phyloP scores from a whole-genome alignment of 2,888 invertebrate genomes.

The Cheilosia impressa region DNA sequence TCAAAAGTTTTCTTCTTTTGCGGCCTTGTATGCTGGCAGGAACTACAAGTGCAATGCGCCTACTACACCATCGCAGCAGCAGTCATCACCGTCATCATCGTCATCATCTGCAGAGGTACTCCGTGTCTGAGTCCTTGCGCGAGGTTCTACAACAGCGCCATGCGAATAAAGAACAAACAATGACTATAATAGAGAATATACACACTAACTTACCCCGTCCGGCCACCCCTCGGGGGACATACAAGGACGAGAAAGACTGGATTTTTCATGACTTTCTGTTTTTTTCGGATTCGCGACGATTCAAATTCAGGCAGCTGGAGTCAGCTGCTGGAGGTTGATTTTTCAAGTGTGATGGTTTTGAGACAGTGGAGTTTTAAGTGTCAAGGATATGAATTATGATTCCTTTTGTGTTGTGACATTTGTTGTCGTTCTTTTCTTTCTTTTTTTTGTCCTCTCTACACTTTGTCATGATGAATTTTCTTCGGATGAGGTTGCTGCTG shows the following conservation, averaged over 20 bases:
- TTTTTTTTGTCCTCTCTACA: slow-evolving; percentile 1
- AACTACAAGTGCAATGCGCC: slow-evolving; percentile 66
- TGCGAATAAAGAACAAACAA: slow-evolving; percentile 65
- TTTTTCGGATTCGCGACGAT: slow-evolving; percentile 36
- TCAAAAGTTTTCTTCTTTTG: slow-evolving; percentile 56
- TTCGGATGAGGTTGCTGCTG: slow-evolving; percentile 5
- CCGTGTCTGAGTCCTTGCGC: slow-evolving; percentile 71
- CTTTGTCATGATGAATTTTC: slow-evolving; percentile 10
- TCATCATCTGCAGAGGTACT: slow-evolving; percentile 52
- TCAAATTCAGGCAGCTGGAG: slow-evolving; percentile 25
- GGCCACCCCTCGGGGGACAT: slow-evolving; percentile 16
- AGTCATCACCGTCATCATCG: slow-evolving; percentile 26
- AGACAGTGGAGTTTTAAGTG: slow-evolving; percentile 73
- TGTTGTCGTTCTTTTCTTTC: slow-evolving; percentile 4
- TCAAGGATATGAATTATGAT: slow-evolving; percentile 74
- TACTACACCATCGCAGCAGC: slow-evolving; percentile 49
- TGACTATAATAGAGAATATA: slow-evolving; percentile 67
- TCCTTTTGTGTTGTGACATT: slow-evolving; percentile 63
- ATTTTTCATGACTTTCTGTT: slow-evolving; percentile 45
- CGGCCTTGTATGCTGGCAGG: slow-evolving; percentile 56
- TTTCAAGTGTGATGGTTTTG: slow-evolving; percentile 69
- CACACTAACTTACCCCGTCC: slow-evolving; percentile 39
- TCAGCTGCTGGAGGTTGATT: slow-evolving; percentile 64
- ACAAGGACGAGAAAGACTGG: slow-evolving; percentile 39
- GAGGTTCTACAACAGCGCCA: slow-evolving; percentile 38